A percentile compares a stretch with the other conserved stretches of the same genome.
Conservation (phyloP, 2,888 invertebrate species). For the Ornithoptera priamus region DNA sequence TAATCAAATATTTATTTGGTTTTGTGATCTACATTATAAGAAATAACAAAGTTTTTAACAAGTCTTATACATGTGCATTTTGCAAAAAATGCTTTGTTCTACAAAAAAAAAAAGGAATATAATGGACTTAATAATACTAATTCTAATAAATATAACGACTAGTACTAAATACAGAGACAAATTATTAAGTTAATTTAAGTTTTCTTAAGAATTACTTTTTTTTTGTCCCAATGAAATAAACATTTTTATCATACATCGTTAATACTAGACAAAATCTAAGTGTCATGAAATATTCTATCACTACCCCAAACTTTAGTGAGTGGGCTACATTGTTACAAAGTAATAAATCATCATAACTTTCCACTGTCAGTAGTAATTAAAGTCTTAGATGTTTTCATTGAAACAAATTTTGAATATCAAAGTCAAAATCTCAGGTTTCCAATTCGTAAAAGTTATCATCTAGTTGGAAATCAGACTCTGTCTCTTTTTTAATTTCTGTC, state of each 20-base stretch:
- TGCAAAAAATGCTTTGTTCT: slow-evolving; percentile 1
- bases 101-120: neutral
- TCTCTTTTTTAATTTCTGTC: slow-evolving; percentile 66
- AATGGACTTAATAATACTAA: neutral
- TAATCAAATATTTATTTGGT: slow-evolving; percentile 30
- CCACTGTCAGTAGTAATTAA: slow-evolving; percentile 2
- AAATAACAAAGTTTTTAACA: slow-evolving; percentile 22
- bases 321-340: neutral
- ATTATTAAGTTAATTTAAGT: neutral
- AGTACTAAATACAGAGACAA: neutral
- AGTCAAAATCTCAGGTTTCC: slow-evolving; percentile 56
- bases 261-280: neutral
- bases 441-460: slow-evolving; percentile 70
- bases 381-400: slow-evolving; percentile 1
- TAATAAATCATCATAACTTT: neutral
- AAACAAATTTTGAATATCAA: slow-evolving; percentile 30
- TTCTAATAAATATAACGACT: neutral
- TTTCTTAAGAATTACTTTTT: neutral
- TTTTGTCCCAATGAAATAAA: neutral
- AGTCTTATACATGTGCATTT: slow-evolving; percentile 20
- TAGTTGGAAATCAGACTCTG: slow-evolving; percentile 57
- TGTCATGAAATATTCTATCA: neutral
- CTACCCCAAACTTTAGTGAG: neutral
- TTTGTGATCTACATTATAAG: slow-evolving; percentile 20
- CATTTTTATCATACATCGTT: neutral